A percentile compares a stretch with the other conserved stretches of the same genome.
Evolutionary conservation across 1,140 invertebrate genomes (phyloP).

Genomic region (Hycleus phaleratus): DNA sequence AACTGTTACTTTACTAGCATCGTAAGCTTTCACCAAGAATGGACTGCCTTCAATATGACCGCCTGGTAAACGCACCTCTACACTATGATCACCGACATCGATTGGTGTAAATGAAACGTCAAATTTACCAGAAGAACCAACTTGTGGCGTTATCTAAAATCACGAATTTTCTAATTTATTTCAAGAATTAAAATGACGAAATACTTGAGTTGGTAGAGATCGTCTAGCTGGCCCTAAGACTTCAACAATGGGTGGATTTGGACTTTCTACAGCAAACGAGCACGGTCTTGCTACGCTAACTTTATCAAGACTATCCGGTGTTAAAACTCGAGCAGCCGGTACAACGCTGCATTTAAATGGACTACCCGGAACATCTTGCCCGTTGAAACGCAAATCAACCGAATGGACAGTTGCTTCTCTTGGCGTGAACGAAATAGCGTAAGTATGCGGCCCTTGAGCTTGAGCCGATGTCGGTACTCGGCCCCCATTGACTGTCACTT

Average conservation of each 20-base stretch:
- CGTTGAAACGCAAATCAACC: constrained; percentile 92
- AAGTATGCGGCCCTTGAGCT: constrained; percentile 88
- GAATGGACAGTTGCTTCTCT: constrained; percentile 81
- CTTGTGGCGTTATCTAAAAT: constrained; percentile 34
- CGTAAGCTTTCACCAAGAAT: constrained; percentile 92
- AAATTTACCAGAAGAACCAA: constrained; percentile 41
- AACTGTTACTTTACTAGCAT: constrained; percentile 82
- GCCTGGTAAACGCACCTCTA: constrained; percentile 72
- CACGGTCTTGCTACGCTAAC: constrained; percentile 81
- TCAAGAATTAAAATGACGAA: neutral
- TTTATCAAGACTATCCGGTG: constrained; percentile 80
- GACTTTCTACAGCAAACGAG: constrained; percentile 76
- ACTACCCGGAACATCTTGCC: constrained; percentile 85
- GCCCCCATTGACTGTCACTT: constrained; percentile 94
- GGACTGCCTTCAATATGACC: constrained; percentile 88
- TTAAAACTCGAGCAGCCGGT: constrained; percentile 66
- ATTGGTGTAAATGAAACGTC: constrained; percentile 75
- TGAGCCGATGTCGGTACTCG: constrained; percentile 91
- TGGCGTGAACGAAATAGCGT: constrained; percentile 95
- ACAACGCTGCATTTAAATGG: constrained; percentile 52
- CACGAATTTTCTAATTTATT: neutral
- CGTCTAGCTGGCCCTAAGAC: constrained; percentile 67
- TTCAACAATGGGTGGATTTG: constrained; percentile 66
- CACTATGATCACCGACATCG: constrained; percentile 89
- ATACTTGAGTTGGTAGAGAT: constrained; percentile 60